Evolutionary conservation across 2,113 vertebrate species (phyloP), one percentile per base, ranked within the genome.

Genomic region (Prionailurus viverrinus): DNA sequence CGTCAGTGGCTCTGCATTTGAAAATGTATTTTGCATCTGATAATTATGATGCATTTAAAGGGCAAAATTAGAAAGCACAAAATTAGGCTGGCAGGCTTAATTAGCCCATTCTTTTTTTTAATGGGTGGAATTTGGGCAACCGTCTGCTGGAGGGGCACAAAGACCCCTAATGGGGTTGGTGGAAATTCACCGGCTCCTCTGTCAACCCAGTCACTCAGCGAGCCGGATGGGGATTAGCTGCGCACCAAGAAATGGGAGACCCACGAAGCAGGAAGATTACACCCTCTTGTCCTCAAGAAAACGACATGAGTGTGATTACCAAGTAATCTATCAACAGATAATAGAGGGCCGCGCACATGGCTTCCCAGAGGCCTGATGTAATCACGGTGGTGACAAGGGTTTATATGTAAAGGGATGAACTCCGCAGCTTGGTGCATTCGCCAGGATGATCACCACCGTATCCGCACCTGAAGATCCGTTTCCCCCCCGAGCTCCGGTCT

Each of bases 31-130:
- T 97, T 98, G 95, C 97, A 97, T 98, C 97, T 97, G 97, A 98
- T 98, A 98, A 97, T 98, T 98, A 97, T 79, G 95, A 98, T 95
- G 94, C 97, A 98, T 97, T 96, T 97, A 97, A 97, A 98, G 97
- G 97, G 98, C 94, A 97, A 97, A 98, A 98, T 98, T 98, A 98
- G 98, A 98, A 98, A 97, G 95, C 45, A 3, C 96, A 97, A 78
- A 98, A 98, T 98, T 98, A 97, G 97, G 89, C 97, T 97, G 78
- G 89, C 93, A 97, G 95, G 97, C 97, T 97, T 98, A 98, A 98
- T 98, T 98, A 98, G 98, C 93, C 94, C 96, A 97, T 98, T 98
- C 97, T 98, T 89, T 82, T 91, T 92, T 95, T 97, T 96, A 97
- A 97, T 98, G 97, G 97, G 94, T 98, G 81, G 85, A 95, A 98